Evolutionary conservation across 2,113 vertebrate species (phyloP), one percentile per base, ranked within the genome.

Genomic region (Galeopterus variegatus): DNA sequence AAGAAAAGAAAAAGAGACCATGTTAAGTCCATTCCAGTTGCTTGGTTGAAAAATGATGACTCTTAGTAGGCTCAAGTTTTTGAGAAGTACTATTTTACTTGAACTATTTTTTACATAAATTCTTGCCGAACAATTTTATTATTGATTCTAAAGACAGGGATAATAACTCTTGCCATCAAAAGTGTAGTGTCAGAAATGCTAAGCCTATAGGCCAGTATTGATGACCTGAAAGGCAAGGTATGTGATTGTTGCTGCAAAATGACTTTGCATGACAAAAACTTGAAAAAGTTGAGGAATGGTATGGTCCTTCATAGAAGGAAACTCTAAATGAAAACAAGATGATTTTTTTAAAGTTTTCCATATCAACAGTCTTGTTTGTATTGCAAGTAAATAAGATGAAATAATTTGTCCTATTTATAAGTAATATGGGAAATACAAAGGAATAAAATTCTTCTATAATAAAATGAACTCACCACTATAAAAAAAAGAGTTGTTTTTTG

Each of bases 71-170:
- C 75, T 87, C 65, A 26, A 41, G 67, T 83, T 95, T 92, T 77
- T 85, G 88, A 93, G 50, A 93, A 87, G 62, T 36, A 60, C 28
- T 77, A 18, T 88, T 92, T 65, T 54, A 83, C 54, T 95, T 72
- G 50, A 81, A 75, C 60, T 90, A 12, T 75, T 97, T 77, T 70
- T 95, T 89, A 79, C 60, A 89, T 65, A 67, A 83, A 76, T 88
- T 70, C n/a, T 69, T 93, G 17, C 58, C 62, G 41, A 88, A 33
- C 58, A 72, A 1, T 45, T 89, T 90, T 87, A 13, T 95, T 67
- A 41, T 9, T 56, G 50, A n/a, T 88, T 56, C 19, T 41, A 21
- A 45, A 82, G 83, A 33, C 50, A 70, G 50, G 41, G 60, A 70
- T 26, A 24, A 13, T 79, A 41, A 86, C 31, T 62, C 41, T 58